Conservation (phyloP, 2,888 invertebrate species). For the Drosophila villosipedis region DNA sequence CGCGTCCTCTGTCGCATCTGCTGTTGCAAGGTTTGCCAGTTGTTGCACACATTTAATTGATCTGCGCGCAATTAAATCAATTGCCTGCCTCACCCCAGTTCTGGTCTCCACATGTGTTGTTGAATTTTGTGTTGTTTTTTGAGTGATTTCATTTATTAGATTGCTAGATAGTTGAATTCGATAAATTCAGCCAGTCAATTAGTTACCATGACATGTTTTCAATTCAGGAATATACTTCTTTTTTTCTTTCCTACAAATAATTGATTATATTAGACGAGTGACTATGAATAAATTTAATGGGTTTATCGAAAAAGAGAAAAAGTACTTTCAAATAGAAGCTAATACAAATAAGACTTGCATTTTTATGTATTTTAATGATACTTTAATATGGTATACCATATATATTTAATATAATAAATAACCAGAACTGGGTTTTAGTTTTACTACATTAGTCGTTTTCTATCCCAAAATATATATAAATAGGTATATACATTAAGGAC, state of each 20-base stretch:
- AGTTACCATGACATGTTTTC: not conserved
- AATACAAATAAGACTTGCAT: not conserved
- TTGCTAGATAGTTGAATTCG: not conserved
- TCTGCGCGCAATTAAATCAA: slow-evolving; percentile 22
- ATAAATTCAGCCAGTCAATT: not conserved
- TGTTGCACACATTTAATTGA: slow-evolving; percentile 13
- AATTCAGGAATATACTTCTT: not conserved
- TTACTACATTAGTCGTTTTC: not conserved
- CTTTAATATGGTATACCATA: not conserved
- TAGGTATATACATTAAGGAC: too few species aligned
- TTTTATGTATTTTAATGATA: not conserved
- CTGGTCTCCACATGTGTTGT: too few species aligned
- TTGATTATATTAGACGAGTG: not conserved
- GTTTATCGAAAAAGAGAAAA: not conserved
- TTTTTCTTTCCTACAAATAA: not conserved
- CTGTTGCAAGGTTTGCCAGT: slow-evolving; percentile 72
- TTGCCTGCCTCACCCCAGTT: not conserved
- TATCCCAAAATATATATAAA: too few species aligned
- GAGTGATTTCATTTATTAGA: not conserved
- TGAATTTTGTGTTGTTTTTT: not conserved
- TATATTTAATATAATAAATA: not conserved
- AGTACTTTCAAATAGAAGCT: not conserved
- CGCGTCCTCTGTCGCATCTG: slow-evolving; percentile 62
- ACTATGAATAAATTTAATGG: not conserved
- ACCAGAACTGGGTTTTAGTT: not conserved